These are phyloP conservation scores for Leptestheria dahalacensis DNA, from an alignment of 1,140 invertebrate species.

Conservation along the genomic window DNA sequence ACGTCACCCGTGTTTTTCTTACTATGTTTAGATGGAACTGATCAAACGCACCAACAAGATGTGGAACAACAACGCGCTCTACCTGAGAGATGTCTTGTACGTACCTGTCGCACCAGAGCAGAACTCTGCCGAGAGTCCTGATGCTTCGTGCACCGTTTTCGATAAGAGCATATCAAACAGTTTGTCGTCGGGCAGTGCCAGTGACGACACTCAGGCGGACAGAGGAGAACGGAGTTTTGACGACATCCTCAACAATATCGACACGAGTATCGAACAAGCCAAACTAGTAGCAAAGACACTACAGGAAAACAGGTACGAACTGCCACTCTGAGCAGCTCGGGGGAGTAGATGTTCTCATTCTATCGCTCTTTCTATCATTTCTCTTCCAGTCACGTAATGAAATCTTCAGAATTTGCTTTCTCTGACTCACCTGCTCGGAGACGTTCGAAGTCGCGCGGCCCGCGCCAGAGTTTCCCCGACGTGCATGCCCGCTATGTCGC, in stretches of 20 bases:
- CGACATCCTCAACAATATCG: constrained; percentile 1
- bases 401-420: not conserved
- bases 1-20: too few species aligned
- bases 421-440: too few species aligned
- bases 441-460: too few species aligned
- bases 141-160: not conserved
- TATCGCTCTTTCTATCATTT: not conserved
- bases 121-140: not conserved
- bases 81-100: constrained; percentile 60
- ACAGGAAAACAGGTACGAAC: constrained; percentile 3
- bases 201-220: not conserved
- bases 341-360: not conserved
- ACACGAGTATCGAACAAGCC: not conserved
- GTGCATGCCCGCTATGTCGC: not conserved
- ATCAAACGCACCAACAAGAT: constrained; percentile 71
- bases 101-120: constrained; percentile 46
- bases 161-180: constrained; percentile 1
- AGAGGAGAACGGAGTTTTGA: constrained; percentile 6
- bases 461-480: not conserved
- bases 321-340: not conserved
- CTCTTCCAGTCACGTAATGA: not conserved
- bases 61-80: constrained; percentile 77
- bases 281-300: constrained; percentile 1
- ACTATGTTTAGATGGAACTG: constrained; percentile 66
- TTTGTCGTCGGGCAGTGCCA: not conserved